Conservation (phyloP, 2,797 vertebrate genomes). For the Oceanodroma leucorhoa region DNA sequence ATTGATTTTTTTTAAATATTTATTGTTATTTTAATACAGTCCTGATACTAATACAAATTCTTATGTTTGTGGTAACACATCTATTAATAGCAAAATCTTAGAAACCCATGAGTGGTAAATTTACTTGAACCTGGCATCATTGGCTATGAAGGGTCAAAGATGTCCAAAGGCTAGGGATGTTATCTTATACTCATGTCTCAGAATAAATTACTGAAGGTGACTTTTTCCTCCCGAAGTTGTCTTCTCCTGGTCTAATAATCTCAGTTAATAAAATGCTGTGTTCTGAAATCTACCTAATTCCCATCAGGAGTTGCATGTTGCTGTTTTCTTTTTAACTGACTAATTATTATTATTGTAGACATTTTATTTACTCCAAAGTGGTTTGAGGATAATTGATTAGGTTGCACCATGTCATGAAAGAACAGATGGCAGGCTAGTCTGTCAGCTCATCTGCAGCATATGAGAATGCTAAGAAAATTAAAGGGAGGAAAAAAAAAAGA, state of each 20-base stretch:
- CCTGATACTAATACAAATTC: not conserved
- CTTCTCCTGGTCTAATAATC: not conserved
- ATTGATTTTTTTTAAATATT: not conserved
- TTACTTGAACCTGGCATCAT: not conserved
- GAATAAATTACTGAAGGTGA: not conserved
- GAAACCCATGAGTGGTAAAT: not conserved
- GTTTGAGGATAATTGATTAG: constrained; percentile 72
- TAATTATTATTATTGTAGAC: constrained; percentile 72
- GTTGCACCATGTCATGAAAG: constrained; percentile 83
- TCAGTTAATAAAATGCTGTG: not conserved
- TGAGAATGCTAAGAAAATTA: constrained; percentile 32
- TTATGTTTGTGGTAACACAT: not conserved
- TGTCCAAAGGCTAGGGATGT: not conserved
- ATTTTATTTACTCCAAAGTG: constrained; percentile 70
- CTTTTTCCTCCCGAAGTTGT: not conserved
- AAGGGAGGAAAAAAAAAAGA: rapidly evolving
- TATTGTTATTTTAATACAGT: not conserved
- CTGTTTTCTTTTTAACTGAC: constrained; percentile 68
- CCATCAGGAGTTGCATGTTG: constrained; percentile 21
- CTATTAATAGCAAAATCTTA: not conserved
- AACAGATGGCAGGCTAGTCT: constrained; percentile 83
- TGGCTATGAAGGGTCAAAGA: not conserved
- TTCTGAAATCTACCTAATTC: constrained; percentile 59
- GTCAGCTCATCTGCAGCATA: constrained; percentile 36
- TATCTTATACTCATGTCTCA: not conserved